Base-by-base conservation (phyloP, 2,113 vertebrate genomes). In the Cephalopterus ornatus region DNA sequence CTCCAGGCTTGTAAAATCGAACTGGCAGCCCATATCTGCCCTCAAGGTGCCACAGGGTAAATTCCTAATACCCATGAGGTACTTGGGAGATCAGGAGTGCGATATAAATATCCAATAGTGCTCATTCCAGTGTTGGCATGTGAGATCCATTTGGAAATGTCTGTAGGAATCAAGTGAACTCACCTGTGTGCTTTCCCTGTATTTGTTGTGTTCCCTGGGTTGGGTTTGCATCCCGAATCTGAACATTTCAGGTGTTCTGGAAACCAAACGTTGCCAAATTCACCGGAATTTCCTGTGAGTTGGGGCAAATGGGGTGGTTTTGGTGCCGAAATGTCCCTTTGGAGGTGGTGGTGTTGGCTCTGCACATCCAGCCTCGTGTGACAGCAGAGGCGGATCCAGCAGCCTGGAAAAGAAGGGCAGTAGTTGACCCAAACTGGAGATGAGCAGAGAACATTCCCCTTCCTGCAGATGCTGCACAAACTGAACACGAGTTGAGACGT, bases 191-290 rank as follows among this genome's bases (percentile, higher is more conserved):
- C 20, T 30, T 17, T 12, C 52, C 27, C 21, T 52, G 4, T 24
- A 9, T 88, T 70, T 77, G 10, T 33, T 53, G 65, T 72, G 33
- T 14, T 42, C 49, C 27, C 56, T 39, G 30, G 30, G 15, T 18
- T 24, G 49, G 35, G 10, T 91, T 88, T 63, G 82, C 19, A 2
- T 82, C 22, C 32, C 37, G 42, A 24, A 75, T 27, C 52, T 0
- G 2, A 83, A 47, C 15, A 1, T 12, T 33, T 30, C 33, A 33
- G 13, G 9, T 4, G 4, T 14, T 73, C 23, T 39, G 41, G 89
- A 27, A 75, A 37, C 9, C 0, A 0, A 39, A 21, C 2, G 1
- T 42, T 33, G 53, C 80, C 3, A 0, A 9, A 44, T 33, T 78
- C 30, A 5, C 62, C 7, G 6, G 39, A 65, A 42, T 42, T 32